Base-by-base conservation (phyloP, 2,888 invertebrate genomes). In the Drosophila planitibia region DNA sequence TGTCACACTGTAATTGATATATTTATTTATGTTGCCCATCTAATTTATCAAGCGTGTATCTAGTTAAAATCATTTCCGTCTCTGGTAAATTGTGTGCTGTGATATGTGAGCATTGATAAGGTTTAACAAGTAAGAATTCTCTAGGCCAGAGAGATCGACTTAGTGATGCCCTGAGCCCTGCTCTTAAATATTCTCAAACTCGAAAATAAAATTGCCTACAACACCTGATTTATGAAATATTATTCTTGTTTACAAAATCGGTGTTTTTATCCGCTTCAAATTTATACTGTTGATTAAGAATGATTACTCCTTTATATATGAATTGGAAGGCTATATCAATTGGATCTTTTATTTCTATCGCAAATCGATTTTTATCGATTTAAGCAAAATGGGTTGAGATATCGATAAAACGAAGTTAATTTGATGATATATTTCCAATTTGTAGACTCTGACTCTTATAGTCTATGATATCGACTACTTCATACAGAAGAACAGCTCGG, bases 21-120 rank as follows among this genome's bases (percentile, higher is more conserved):
- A 82, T 82, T 79, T 73, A 84, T 89, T 84, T 60, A 59, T 37
- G 33, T 62, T 70, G 12, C 47, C 32, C 57, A 58, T 58, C 49
- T 64, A 58, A 76, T 73, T 70, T 65, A 54, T 41, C 49, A 62
- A 59, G 57, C 53, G 52, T 59, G 58, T 16, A 32, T 37, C n/a
- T 30, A 54, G 32, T 10, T 44, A 19, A 66, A 51, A 58, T 55
- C 51, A 65, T 67, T 57, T 63, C 55, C 59, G 61, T 22, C 52
- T 53, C 12, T 22, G 35, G 12, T 32, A 55, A 59, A 16, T 14
- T n/a, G 9, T 57, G 39, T 58, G 19, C 22, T 44, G 25, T 25
- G 39, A 16, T 39, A 19, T 28, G 19, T n/a, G 39, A 19, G 4
- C 37, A 55, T 33, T 39, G 37, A 55, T 54, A 33, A 32, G 53